phyloP scores from a whole-genome alignment of 2,797 vertebrate genomes.

The Spinibarbus caldwelli region DNA sequence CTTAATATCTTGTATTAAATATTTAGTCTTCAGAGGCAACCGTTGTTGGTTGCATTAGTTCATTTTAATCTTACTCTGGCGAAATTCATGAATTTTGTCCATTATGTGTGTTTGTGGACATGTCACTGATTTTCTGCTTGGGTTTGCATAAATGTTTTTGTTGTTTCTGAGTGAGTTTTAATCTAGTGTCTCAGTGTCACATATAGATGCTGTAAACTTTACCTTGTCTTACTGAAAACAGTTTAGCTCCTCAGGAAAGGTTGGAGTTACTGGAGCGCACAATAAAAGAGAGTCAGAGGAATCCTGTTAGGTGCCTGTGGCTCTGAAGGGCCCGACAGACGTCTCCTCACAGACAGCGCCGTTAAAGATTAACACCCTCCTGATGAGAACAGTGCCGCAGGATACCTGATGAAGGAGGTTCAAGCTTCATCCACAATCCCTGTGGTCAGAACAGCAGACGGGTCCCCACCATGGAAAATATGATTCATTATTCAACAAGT shows the following conservation, averaged over 20 bases:
- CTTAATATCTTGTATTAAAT: no score
- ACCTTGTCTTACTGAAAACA: background rate
- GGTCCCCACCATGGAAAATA: slow-evolving; percentile 62
- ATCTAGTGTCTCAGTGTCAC: background rate
- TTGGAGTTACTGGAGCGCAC: slow-evolving; percentile 70
- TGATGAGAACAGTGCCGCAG: slow-evolving; percentile 52
- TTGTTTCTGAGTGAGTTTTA: no score
- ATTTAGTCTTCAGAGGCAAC: background rate
- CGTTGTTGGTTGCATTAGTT: background rate
- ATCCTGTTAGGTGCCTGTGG: slow-evolving; percentile 22
- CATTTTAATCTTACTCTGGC: background rate
- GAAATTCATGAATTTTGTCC: background rate
- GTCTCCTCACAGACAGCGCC: slow-evolving; percentile 51
- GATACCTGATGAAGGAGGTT: no score
- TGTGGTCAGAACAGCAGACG: slow-evolving; percentile 54
- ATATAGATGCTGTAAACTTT: background rate
- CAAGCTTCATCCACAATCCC: slow-evolving; percentile 58
- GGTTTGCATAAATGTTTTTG: background rate
- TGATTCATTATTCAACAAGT: slow-evolving; percentile 59
- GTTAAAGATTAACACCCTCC: slow-evolving; percentile 49
- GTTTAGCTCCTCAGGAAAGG: slow-evolving; percentile 61
- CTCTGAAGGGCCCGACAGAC: slow-evolving; percentile 56
- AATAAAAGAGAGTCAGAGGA: slow-evolving; percentile 65
- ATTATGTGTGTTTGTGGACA: no score
- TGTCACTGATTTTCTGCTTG: background rate